These are phyloP conservation scores for Neostethus bicornis DNA, from an alignment of 2,797 vertebrate species.

Conservation along the genomic window DNA sequence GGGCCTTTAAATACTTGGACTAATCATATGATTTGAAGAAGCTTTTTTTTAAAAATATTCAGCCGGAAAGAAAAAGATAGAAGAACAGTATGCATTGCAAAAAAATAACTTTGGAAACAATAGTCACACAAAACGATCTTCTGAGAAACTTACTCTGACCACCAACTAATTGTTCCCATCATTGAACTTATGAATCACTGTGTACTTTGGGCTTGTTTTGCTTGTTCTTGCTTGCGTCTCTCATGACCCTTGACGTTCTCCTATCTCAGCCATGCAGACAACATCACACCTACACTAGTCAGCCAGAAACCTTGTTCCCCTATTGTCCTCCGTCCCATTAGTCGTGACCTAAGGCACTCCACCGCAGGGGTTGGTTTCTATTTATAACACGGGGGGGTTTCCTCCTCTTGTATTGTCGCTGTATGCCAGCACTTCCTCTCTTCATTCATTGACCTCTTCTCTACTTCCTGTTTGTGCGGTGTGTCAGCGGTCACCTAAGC, in stretches of 20 bases:
- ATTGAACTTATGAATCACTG: constrained; percentile 10
- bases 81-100: neutral
- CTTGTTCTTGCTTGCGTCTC: constrained; percentile 24
- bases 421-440: constrained; percentile 77
- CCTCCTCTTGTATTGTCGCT: constrained; percentile 79
- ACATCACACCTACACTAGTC: constrained; percentile 51
- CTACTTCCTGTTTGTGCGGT: constrained; percentile 83
- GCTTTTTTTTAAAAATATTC: neutral
- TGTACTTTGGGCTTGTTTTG: constrained; percentile 29
- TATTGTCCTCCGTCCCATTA: constrained; percentile 72
- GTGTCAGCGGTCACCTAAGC: constrained; percentile 50
- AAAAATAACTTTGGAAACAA: neutral
- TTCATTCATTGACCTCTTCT: constrained; percentile 79
- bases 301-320: constrained; percentile 66
- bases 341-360: constrained; percentile 70
- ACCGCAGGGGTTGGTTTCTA: constrained; percentile 74
- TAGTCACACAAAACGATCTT: neutral
- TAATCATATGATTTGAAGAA: neutral
- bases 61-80: neutral
- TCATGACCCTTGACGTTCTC: constrained; percentile 50
- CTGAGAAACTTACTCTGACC: constrained; percentile 7
- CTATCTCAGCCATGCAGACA: constrained; percentile 66
- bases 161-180: constrained; percentile 1
- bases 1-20: neutral
- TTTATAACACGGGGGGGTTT: constrained; percentile 77